phyloP scores from a whole-genome alignment of 2,113 vertebrate genomes.

The Takifugu bimaculatus region DNA sequence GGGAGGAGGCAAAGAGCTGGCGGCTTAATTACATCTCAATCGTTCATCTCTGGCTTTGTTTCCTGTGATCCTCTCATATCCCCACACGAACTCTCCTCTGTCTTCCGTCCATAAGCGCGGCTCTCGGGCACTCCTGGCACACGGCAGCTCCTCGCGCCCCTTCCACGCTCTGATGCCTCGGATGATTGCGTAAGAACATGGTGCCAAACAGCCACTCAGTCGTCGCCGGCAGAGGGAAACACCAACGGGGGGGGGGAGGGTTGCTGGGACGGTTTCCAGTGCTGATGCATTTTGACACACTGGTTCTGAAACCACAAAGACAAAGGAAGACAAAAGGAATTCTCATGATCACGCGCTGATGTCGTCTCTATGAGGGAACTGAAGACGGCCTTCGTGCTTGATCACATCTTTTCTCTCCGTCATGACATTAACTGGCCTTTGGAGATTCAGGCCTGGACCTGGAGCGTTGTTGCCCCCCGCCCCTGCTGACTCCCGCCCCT shows the following conservation, averaged over 20 bases:
- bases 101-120: background rate
- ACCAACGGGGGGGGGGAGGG: background rate
- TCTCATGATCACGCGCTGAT: too few relatives aligned
- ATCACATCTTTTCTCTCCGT: too few relatives aligned
- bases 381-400: too few relatives aligned
- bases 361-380: too few relatives aligned
- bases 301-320: background rate
- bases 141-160: slow-evolving; percentile 11
- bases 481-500: too few relatives aligned
- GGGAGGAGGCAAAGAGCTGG: too few relatives aligned
- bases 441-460: too few relatives aligned
- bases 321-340: too few relatives aligned
- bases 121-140: slow-evolving; percentile 5
- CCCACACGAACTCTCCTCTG: background rate
- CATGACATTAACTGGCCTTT: too few relatives aligned
- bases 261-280: background rate
- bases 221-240: slow-evolving; percentile 11
- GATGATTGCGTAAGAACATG: slow-evolving; percentile 43
- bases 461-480: too few relatives aligned
- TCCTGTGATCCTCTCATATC: background rate
- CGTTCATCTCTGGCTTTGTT: background rate
- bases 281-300: slow-evolving; percentile 10
- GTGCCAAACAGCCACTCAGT: slow-evolving; percentile 32
- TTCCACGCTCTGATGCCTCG: slow-evolving; percentile 28
- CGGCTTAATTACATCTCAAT: too few relatives aligned